Conservation (phyloP, 2,113 vertebrate genomes). For the Crotalus helleri region DNA sequence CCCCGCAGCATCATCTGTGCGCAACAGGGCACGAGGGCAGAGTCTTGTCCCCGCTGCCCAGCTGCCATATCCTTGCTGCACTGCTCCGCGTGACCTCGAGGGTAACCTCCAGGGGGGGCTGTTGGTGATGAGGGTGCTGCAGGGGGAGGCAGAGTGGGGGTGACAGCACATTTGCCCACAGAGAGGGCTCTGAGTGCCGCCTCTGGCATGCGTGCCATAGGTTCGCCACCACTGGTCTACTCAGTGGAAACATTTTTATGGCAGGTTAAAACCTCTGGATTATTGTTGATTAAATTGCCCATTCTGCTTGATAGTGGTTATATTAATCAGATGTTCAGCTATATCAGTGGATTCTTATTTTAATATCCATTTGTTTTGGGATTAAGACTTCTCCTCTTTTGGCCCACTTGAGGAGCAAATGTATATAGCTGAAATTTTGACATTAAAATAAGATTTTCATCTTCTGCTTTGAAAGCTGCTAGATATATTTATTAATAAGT, state of each 20-base stretch:
- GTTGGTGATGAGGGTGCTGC: no score
- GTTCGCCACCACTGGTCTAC: background rate
- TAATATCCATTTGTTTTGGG: background rate
- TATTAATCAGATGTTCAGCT: background rate
- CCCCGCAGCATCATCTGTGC: no score
- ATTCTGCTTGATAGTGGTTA: background rate
- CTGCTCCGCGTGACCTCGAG: no score
- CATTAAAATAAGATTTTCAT: background rate
- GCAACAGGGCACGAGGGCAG: no score
- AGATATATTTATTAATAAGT: background rate
- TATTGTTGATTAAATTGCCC: background rate
- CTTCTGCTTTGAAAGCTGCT: background rate
- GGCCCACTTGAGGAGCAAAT: background rate
- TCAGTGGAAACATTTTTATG: background rate
- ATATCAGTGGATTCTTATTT: background rate
- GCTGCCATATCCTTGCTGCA: no score
- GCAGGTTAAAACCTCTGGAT: background rate
- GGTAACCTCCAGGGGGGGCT: no score
- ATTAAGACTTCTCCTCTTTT: background rate
- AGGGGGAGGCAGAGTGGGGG: no score
- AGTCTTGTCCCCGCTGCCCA: no score
- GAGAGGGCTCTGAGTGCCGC: no score
- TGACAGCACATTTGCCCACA: no score
- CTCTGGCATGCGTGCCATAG: no score
- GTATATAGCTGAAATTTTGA: background rate